Base-by-base conservation (phyloP, 2,888 invertebrate genomes). In the Eupithecia vulgata region DNA sequence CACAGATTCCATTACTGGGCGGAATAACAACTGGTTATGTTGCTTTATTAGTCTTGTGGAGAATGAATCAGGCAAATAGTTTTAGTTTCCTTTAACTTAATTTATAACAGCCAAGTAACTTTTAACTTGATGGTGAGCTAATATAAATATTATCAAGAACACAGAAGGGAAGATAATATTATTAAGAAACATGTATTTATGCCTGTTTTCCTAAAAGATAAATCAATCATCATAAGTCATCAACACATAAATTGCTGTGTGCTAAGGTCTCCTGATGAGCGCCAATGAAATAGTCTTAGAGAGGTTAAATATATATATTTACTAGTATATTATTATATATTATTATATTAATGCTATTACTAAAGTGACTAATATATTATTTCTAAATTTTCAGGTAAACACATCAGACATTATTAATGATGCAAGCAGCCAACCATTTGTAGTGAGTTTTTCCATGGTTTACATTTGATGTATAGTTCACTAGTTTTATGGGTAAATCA, bases 1-100 rank as follows among this genome's bases (percentile, higher is more conserved):
- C 69, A 67, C 75, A 76, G 72, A 74, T 79, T 76, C 77, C 68
- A 78, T 78, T 78, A 76, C 78, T 71, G 68, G 68, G 52, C 71
- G 73, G 72, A 61, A 61, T 42, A 34, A 40, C 42, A 34, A 62
- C 61, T 67, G 35, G 67, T 61, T 61, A 48, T 21, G 66, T 71
- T 67, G 67, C 17, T 67, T 66, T 40, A 65, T 65, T 25, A 21
- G 57, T 57, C 12, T 25, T 57, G 57, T 52, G 12, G 21, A 52
- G 57, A 57, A 25, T 57, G 13, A 12, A 57, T 57, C 13, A 8
- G 12, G 57, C 25, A 13, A 25, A 25, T 57, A 25, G 12, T 57
- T 57, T 52, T 21, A 10, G 21, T 21, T 52, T 52, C 21, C 21
- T n/a, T 52, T 10, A 48, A n/a, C 21, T 52, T 10, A 52, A 52